phyloP scores from a whole-genome alignment of 1,140 invertebrate species.

The Dinoponera quadriceps region DNA sequence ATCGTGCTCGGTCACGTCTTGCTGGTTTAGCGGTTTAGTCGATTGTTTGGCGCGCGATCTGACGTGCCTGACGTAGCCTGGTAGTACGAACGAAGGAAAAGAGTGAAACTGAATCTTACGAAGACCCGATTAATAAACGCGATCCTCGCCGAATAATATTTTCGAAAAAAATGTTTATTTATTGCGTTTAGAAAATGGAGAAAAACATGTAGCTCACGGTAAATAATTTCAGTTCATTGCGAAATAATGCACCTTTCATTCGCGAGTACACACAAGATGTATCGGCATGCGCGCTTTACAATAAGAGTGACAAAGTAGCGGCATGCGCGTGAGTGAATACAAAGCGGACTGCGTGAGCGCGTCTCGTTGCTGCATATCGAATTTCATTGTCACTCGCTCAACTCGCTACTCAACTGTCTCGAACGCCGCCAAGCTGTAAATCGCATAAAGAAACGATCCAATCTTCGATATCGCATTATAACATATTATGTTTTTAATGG shows the following conservation, averaged over 20 bases:
- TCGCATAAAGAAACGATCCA: constrained; percentile 20
- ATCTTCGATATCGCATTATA: neutral
- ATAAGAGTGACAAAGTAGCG: neutral
- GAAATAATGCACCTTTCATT: constrained; percentile 14
- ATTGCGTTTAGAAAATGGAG: neutral
- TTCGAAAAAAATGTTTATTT: neutral
- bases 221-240: no score
- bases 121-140: neutral
- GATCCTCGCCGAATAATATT: neutral
- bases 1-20: constrained; percentile 26
- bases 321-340: constrained; percentile 32
- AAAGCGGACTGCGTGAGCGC: constrained; percentile 42
- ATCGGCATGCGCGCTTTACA: neutral
- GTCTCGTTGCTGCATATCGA: constrained; percentile 45
- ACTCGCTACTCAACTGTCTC: constrained; percentile 21
- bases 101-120: neutral
- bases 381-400: constrained; percentile 47
- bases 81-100: neutral
- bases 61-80: neutral
- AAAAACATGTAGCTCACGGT: neutral
- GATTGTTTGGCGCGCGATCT: constrained; percentile 13
- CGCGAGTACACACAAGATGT: neutral
- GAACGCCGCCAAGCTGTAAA: constrained; percentile 1
- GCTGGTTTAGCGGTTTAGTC: neutral
- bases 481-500: neutral